Evolutionary conservation across 2,113 vertebrate genomes (phyloP).

Genomic region (Phoenicopterus ruber): DNA sequence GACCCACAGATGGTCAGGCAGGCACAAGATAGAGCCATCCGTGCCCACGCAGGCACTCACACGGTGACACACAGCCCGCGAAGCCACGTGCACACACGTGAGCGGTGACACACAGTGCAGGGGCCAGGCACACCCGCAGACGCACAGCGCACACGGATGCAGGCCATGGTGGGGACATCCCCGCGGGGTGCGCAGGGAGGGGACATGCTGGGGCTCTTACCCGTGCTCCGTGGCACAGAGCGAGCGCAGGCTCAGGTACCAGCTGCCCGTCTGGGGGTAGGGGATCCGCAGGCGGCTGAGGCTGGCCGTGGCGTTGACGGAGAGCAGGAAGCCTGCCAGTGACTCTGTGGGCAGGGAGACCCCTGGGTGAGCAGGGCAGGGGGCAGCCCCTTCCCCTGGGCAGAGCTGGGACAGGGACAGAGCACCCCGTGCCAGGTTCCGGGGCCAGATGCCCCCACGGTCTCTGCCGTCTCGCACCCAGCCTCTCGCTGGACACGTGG

Average conservation of each 20-base stretch:
- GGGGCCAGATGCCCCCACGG: background rate
- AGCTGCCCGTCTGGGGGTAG: constrained; percentile 94
- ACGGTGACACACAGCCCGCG: background rate
- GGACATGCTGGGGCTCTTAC: constrained; percentile 60
- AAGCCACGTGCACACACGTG: background rate
- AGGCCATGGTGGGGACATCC: background rate
- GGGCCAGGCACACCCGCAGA: background rate
- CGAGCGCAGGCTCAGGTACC: constrained; percentile 92
- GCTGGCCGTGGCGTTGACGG: constrained; percentile 81
- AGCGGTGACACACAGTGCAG: accelerated
- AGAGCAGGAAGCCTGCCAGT: constrained; percentile 85
- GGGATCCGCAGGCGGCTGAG: constrained; percentile 90
- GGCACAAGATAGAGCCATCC: background rate
- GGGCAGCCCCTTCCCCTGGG: background rate
- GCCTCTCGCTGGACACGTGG: accelerated
- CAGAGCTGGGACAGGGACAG: background rate
- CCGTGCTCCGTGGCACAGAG: constrained; percentile 84
- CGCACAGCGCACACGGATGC: background rate
- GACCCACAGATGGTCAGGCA: constrained; percentile 40
- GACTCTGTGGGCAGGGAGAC: constrained; percentile 74
- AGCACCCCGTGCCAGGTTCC: background rate
- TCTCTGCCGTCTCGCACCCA: background rate
- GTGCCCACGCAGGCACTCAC: background rate
- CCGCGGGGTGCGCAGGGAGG: accelerated
- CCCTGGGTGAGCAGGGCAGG: background rate